Evolutionary conservation across 35 echinoderm and acorn worm species (phyloP).

Genomic region (Apostichopus japonicus): DNA sequence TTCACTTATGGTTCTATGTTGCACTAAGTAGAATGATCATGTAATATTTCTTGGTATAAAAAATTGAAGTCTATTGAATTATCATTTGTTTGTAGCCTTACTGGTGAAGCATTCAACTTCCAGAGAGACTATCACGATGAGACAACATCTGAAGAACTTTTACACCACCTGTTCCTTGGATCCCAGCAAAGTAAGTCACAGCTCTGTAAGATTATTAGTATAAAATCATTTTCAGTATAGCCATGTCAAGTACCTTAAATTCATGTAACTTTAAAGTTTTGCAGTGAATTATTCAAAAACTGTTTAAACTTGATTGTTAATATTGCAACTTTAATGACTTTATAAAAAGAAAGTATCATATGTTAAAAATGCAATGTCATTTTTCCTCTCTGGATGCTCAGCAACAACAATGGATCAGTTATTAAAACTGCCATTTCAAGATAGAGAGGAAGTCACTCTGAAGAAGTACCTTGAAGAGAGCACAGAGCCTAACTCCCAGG

Average conservation of each 20-base stretch:
- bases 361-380: no score
- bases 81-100: constrained; percentile 66
- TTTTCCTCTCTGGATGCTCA: constrained; percentile 3
- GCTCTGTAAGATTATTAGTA: no score
- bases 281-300: no score
- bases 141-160: constrained; percentile 80
- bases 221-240: no score
- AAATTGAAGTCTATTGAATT: not conserved
- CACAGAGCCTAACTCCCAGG: constrained; percentile 91
- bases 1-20: no score
- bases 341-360: no score
- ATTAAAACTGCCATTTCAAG: constrained; percentile 80
- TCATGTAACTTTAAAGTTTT: no score
- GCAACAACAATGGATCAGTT: constrained; percentile 92
- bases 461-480: constrained; percentile 79
- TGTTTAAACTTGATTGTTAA: no score
- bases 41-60: no score
- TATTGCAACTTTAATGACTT: no score
- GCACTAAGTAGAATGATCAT: no score
- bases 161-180: constrained; percentile 90
- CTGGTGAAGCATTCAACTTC: constrained; percentile 95
- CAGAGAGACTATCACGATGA: constrained; percentile 86
- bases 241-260: no score
- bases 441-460: constrained; percentile 79
- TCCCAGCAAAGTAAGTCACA: constrained; percentile 92